A percentile compares a stretch with the other conserved stretches of the same genome.
Conservation (phyloP, 1,140 invertebrate genomes). For the Palaemon carinicauda region DNA sequence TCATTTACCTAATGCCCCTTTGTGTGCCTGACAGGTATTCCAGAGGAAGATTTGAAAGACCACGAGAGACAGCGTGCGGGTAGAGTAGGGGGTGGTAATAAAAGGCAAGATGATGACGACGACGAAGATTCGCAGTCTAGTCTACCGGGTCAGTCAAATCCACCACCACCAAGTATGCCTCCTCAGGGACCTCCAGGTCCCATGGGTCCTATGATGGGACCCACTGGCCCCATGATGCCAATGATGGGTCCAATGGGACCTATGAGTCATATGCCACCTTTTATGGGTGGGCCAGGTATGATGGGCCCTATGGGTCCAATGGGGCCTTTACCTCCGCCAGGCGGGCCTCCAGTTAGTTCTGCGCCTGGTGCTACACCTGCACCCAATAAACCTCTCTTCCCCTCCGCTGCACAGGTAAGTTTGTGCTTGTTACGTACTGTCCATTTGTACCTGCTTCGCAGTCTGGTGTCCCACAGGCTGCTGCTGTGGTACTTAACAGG, state of each 20-base stretch:
- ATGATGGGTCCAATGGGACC: conserved; percentile 55
- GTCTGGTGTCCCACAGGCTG: too few relatives aligned
- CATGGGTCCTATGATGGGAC: conserved; percentile 67
- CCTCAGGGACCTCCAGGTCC: conserved; percentile 63
- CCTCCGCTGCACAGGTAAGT: conserved; percentile 68
- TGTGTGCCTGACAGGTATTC: conserved; percentile 72
- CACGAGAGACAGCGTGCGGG: conserved; percentile 85
- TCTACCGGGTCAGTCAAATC: conserved; percentile 40
- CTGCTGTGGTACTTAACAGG: too few relatives aligned
- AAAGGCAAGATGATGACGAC: conserved; percentile 55
- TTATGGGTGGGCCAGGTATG: conserved; percentile 57
- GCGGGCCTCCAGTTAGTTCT: conserved; percentile 39
- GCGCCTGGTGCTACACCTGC: conserved; percentile 53
- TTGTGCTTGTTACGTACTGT: too few relatives aligned
- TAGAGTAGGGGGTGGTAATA: conserved; percentile 65
- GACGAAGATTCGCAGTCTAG: conserved; percentile 60
- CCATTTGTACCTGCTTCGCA: too few relatives aligned
- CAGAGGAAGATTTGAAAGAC: conserved; percentile 90
- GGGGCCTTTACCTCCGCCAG: conserved; percentile 47
- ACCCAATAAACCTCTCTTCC: conserved; percentile 60
- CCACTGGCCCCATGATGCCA: conserved; percentile 66
- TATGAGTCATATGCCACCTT: conserved; percentile 60
- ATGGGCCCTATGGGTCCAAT: conserved; percentile 58
- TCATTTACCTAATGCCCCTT: too few relatives aligned
- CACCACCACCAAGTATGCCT: conserved; percentile 47